Percentiles rank a stretch among this genome's conserved stretches.
These are phyloP conservation scores for Drosophila hydei DNA, from an alignment of 1,140 invertebrate genomes.

Conservation along the genomic window DNA sequence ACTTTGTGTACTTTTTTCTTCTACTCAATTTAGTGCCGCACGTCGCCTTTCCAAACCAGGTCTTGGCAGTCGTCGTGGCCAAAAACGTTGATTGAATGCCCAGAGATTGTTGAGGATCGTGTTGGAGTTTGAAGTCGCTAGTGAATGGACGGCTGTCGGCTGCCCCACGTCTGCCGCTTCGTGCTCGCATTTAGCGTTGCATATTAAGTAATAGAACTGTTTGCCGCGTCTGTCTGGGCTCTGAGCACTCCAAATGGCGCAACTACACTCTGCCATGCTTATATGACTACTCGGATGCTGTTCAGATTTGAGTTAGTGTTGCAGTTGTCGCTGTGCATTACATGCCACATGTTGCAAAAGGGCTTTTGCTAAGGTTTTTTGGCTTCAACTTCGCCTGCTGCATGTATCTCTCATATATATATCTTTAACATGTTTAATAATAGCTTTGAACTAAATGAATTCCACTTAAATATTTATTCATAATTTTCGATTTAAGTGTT, in stretches of 20 bases:
- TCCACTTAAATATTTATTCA: neutral
- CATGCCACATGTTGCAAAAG: constrained; percentile 27
- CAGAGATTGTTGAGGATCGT: constrained; percentile 22
- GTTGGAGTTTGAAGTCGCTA: neutral
- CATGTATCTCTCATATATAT: no score
- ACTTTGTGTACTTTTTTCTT: constrained; percentile 20
- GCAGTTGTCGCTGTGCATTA: constrained; percentile 8
- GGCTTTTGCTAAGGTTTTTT: neutral
- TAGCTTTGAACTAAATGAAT: no score
- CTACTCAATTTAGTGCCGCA: constrained; percentile 13
- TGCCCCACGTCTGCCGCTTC: no score
- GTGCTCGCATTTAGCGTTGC: constrained; percentile 73
- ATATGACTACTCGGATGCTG: constrained; percentile 33
- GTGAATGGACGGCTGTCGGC: constrained; percentile 34
- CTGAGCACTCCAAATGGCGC: constrained; percentile 47
- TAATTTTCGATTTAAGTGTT: neutral
- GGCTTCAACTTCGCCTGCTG: no score
- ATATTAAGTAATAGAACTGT: constrained; percentile 82
- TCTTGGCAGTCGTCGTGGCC: constrained; percentile 45
- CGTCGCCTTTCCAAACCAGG: constrained; percentile 48
- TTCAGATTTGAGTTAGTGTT: neutral
- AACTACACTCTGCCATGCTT: constrained; percentile 31
- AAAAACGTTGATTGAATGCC: constrained; percentile 43
- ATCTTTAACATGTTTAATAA: no score
- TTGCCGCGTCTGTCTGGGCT: constrained; percentile 49